phyloP scores from a whole-genome alignment of 2,113 vertebrate species.

The Rhineura floridana region DNA sequence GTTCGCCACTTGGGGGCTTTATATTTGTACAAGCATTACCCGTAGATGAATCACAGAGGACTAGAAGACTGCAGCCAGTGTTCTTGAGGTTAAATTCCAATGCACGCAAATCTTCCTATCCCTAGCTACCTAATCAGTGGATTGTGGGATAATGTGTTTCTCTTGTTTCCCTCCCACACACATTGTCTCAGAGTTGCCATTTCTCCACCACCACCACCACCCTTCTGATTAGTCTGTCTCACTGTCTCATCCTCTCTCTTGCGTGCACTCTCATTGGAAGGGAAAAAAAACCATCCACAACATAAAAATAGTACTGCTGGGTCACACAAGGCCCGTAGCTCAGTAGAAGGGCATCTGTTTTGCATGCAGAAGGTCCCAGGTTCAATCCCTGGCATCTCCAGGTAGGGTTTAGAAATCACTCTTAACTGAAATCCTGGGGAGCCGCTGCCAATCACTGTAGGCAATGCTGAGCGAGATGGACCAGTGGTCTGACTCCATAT shows the following conservation, averaged over 20 bases:
- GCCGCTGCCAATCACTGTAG: too few species aligned
- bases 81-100: background rate
- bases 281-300: too few species aligned
- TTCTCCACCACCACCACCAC: background rate
- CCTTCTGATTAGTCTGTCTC: background rate
- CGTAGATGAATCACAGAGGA: background rate
- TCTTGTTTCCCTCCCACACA: background rate
- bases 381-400: too few species aligned
- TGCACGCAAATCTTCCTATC: background rate
- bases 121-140: background rate
- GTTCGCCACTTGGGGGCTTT: background rate
- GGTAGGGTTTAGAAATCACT: too few species aligned
- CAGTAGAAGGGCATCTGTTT: too few species aligned
- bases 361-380: too few species aligned
- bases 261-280: background rate
- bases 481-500: too few species aligned
- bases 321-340: background rate
- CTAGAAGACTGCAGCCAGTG: background rate
- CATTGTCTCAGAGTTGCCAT: too few species aligned
- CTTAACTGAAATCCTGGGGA: too few species aligned
- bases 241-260: background rate
- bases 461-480: too few species aligned
- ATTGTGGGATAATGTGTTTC: background rate
- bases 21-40: background rate
- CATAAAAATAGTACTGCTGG: background rate